These are phyloP conservation scores for Ellobium chinense DNA, from an alignment of 2,888 invertebrate species.

Conservation along the genomic window DNA sequence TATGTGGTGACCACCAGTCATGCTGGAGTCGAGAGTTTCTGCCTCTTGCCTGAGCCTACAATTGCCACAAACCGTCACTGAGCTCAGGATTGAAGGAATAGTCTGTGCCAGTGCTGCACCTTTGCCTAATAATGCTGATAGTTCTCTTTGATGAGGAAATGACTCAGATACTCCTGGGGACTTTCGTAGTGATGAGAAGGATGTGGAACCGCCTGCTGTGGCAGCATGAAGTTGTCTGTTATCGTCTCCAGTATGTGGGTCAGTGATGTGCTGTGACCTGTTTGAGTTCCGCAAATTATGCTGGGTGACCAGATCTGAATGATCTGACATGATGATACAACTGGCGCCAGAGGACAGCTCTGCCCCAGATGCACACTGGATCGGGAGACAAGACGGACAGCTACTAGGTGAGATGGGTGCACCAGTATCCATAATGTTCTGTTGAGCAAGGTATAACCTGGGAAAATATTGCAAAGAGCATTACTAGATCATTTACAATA, in stretches of 20 bases:
- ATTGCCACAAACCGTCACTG: no score
- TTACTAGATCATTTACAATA: no score
- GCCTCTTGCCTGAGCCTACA: no score
- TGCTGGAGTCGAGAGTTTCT: no score
- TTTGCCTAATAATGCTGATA: neutral
- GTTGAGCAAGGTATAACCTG: conserved; percentile 56
- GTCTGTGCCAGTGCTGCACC: no score
- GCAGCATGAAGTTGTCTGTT: neutral
- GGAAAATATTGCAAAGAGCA: no score
- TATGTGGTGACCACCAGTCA: no score
- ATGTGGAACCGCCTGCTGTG: neutral
- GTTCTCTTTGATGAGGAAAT: neutral
- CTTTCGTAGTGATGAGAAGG: neutral
- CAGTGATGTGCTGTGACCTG: neutral
- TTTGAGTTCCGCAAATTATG: conserved; percentile 2
- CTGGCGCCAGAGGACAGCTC: neutral
- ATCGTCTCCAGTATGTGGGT: neutral
- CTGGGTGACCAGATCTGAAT: neutral
- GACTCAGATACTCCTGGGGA: neutral
- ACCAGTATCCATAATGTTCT: conserved; percentile 51
- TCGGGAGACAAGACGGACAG: conserved; percentile 43
- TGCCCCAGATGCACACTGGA: neutral
- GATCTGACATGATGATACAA: neutral
- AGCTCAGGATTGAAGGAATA: no score
- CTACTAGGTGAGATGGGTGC: conserved; percentile 46